phyloP scores from a whole-genome alignment of 2,888 invertebrate genomes.

The Tipula vernalis region DNA sequence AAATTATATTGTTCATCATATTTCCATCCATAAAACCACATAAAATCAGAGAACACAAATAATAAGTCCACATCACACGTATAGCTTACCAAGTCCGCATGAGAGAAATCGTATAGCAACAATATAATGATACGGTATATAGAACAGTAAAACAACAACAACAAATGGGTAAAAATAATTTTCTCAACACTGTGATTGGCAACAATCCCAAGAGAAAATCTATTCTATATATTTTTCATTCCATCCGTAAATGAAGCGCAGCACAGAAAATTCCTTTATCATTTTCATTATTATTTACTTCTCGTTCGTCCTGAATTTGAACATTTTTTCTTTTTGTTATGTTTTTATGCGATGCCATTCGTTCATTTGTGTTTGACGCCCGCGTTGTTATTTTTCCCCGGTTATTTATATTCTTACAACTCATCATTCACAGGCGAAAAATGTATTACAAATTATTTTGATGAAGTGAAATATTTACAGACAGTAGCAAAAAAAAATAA shows the following conservation, averaged over 20 bases:
- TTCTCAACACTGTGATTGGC: slow-evolving; percentile 4
- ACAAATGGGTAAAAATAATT: background rate
- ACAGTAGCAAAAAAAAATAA: background rate
- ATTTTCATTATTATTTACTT: background rate
- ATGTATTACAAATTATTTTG: background rate
- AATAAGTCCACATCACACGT: background rate
- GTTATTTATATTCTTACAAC: background rate
- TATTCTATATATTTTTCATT: background rate
- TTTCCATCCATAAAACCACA: background rate
- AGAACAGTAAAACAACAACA: background rate
- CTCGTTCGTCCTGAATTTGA: background rate
- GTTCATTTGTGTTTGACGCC: background rate
- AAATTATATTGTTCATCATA: background rate
- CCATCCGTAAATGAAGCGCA: background rate
- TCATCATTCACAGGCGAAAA: background rate
- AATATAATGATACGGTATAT: background rate
- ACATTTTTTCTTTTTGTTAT: background rate
- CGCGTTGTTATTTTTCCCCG: background rate
- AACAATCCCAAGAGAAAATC: background rate
- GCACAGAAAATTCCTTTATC: background rate
- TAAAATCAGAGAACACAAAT: background rate
- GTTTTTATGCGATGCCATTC: background rate
- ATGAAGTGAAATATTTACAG: background rate
- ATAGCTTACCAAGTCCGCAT: background rate
- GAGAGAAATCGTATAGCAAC: background rate